Evolutionary conservation across 2,113 vertebrate species (phyloP), one percentile per base, ranked within the genome.

Genomic region (Bolborhynchus lineola): DNA sequence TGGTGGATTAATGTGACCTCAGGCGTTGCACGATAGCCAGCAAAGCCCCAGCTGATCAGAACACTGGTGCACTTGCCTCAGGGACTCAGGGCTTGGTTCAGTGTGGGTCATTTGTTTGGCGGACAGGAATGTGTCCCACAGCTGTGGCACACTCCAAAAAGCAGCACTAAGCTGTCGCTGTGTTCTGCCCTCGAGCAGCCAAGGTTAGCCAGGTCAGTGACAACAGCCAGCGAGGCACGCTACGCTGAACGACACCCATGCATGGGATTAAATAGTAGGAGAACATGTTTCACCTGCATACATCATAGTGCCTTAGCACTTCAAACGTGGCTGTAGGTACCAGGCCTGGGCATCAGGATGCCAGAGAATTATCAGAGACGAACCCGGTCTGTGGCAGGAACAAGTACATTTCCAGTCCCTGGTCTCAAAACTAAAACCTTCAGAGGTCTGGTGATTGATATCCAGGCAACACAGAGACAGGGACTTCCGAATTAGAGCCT

Each of bases 391-490:
- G 63, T 64, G 74, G 89, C 67, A 95, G 87, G 78, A 49, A 85
- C 13, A 8, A 21, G 37, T 6, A 24, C 63, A 19, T 65, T 59
- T 71, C 71, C 68, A 92, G 60, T 9, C 70, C 52, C 72, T 63
- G 47, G 42, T 60, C 82, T 70, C 42, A 50, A 90, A 94, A 93
- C 90, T 86, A 88, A 93, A 90, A 59, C 42, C 79, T 90, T 50
- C 57, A 79, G 44, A 91, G 62, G 55, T 20, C 86, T 96, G 85
- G 31, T 59, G 80, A n/a, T 47, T 0, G 49, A 92, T 95, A 92
- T 94, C 94, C 92, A 96, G 76, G 96, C 95, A 96, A 91, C 95
- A 5, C 50, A 42, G 53, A 33, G 65, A 33, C 46, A 53, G 62
- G 35, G 84, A 37, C 70, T 70, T 52, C 74, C 50, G 16, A 95